phyloP scores from a whole-genome alignment of 2,113 vertebrate species.

The Phocoena sinus region DNA sequence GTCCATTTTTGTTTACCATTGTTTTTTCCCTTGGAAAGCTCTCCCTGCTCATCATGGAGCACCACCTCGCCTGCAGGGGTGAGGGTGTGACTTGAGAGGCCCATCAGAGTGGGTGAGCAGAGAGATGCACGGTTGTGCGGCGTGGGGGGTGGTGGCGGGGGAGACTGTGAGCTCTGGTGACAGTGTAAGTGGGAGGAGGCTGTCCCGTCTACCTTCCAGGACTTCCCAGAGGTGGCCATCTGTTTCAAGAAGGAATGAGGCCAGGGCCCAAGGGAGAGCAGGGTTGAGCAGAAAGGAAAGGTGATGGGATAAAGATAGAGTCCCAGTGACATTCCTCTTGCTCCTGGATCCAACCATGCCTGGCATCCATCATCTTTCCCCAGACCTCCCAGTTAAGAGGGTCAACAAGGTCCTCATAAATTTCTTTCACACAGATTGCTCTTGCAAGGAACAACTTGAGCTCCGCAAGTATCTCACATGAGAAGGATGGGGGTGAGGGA shows the following conservation, averaged over 20 bases:
- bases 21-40: neutral
- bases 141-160: rapidly evolving
- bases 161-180: neutral
- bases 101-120: neutral
- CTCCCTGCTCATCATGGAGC: neutral
- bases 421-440: neutral
- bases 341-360: neutral
- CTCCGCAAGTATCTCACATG: neutral
- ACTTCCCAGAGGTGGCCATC: neutral
- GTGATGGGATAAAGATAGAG: neutral
- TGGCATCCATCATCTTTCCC: neutral
- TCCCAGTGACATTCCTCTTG: rapidly evolving
- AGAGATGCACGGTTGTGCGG: neutral
- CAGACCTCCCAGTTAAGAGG: neutral
- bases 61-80: no score
- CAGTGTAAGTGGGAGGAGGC: neutral
- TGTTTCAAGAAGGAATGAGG: neutral
- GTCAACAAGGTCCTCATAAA: neutral
- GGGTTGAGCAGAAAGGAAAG: neutral
- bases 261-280: neutral
- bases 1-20: neutral
- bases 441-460: no score
- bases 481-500: neutral
- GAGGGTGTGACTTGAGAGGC: neutral
- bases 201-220: neutral